phyloP scores from a whole-genome alignment of 2,797 vertebrate species.

The Clarias platycephalus region DNA sequence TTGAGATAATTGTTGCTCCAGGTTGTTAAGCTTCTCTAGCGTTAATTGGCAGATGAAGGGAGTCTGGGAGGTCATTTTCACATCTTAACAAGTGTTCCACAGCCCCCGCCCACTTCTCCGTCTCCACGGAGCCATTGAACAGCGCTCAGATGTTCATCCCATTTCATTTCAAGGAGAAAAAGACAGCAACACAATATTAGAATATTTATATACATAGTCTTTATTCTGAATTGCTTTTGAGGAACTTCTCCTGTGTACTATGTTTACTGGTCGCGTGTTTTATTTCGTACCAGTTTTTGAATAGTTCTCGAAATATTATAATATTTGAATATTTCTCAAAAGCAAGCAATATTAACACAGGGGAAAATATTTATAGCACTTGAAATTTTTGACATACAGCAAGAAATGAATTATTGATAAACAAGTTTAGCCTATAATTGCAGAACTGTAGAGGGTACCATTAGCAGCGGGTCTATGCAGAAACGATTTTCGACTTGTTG shows the following conservation, averaged over 20 bases:
- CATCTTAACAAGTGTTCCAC: constrained; percentile 64
- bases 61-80: constrained; percentile 65
- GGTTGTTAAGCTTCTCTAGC: constrained; percentile 59
- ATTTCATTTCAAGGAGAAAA: constrained; percentile 46
- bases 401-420: constrained; percentile 29
- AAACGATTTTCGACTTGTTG: constrained; percentile 41
- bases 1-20: constrained; percentile 51
- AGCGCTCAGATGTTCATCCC: constrained; percentile 53
- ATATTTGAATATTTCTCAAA: background rate
- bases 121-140: constrained; percentile 64
- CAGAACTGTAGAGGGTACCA: constrained; percentile 8
- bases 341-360: background rate
- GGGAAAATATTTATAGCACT: background rate
- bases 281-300: background rate
- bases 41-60: constrained; percentile 73
- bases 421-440: constrained; percentile 16
- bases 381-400: background rate
- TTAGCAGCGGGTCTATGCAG: constrained; percentile 34
- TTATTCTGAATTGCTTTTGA: background rate
- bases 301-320: background rate
- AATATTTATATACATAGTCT: background rate
- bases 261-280: background rate
- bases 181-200: background rate
- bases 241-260: background rate
- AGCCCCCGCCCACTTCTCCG: constrained; percentile 36